These are phyloP conservation scores for Cliona cf. orientalis DNA, from an alignment of 37 sponge, comb jelly and placozoan genomes.

Conservation along the genomic window DNA sequence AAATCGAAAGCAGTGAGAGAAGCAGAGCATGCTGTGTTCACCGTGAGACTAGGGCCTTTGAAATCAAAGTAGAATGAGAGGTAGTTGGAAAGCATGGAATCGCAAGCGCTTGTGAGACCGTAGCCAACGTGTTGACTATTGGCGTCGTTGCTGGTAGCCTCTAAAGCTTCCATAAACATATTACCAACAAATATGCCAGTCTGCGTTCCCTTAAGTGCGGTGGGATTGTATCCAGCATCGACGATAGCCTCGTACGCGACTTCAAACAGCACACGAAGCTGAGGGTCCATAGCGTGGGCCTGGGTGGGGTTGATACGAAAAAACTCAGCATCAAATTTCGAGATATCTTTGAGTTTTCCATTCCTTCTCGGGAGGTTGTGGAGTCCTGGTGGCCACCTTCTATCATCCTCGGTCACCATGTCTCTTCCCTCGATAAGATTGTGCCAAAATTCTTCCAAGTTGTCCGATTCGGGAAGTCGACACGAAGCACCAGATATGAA, in stretches of 20 bases:
- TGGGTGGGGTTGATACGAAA: constrained; percentile 49
- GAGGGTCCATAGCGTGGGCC: constrained; percentile 63
- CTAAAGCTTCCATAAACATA: constrained; percentile 30
- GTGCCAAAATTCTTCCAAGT: constrained; percentile 65
- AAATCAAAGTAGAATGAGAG: constrained; percentile 72
- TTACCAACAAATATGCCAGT: constrained; percentile 50
- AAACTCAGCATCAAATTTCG: constrained; percentile 52
- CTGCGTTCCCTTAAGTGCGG: constrained; percentile 27
- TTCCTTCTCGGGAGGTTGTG: constrained; percentile 33
- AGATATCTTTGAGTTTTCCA: constrained; percentile 21
- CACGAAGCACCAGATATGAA: constrained; percentile 24
- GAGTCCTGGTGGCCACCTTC: constrained; percentile 49
- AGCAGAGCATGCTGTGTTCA: constrained; percentile 66
- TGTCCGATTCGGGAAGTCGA: constrained; percentile 43
- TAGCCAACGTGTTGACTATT: constrained; percentile 24
- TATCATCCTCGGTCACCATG: constrained; percentile 42
- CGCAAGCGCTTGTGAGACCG: constrained; percentile 19
- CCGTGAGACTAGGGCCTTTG: constrained; percentile 58
- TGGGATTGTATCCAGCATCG: constrained; percentile 54
- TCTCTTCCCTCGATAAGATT: constrained; percentile 31
- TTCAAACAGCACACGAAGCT: constrained; percentile 63
- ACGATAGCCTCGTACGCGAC: constrained; percentile 57
- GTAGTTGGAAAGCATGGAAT: constrained; percentile 54
- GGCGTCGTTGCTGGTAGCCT: constrained; percentile 22
- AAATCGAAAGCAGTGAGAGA: constrained; percentile 67